A percentile compares a stretch with the other conserved stretches of the same genome.
phyloP scores from a whole-genome alignment of 2,888 invertebrate genomes.

The Barypeithes pellucidus region DNA sequence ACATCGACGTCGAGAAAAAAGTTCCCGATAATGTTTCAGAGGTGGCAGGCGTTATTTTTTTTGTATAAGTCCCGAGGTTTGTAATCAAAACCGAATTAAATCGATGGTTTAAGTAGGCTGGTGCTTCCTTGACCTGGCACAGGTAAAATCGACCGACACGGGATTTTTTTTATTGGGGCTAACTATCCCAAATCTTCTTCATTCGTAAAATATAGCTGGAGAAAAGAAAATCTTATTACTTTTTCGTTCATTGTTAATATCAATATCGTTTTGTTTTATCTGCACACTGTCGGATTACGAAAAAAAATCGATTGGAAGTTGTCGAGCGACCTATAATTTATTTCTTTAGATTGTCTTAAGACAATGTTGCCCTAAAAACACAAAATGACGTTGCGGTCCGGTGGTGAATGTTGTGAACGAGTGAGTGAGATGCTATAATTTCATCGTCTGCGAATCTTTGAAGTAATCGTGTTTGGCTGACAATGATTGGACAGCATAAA shows the following conservation, averaged over 20 bases:
- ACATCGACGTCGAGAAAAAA: constrained; percentile 13
- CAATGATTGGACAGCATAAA: too few relatives aligned
- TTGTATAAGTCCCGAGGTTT: not conserved
- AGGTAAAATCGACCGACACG: too few relatives aligned
- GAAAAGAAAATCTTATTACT: not conserved
- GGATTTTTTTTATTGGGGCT: too few relatives aligned
- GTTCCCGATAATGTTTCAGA: not conserved
- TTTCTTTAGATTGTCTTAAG: constrained; percentile 2
- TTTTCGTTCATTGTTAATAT: too few relatives aligned
- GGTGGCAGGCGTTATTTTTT: not conserved
- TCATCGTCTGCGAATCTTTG: constrained; percentile 8
- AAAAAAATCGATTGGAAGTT: not conserved
- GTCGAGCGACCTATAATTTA: not conserved
- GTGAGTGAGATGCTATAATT: not conserved
- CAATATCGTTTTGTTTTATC: too few relatives aligned
- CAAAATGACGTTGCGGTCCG: not conserved
- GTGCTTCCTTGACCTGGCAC: too few relatives aligned
- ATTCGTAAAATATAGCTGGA: too few relatives aligned
- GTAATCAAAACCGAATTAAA: too few relatives aligned
- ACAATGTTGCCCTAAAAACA: not conserved
- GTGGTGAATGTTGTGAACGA: not conserved
- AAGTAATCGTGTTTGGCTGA: not conserved
- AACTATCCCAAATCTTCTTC: too few relatives aligned
- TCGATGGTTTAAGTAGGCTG: too few relatives aligned
- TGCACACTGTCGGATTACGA: not conserved